phyloP scores from a whole-genome alignment of 2,888 invertebrate genomes.

The Chloromyia formosa region DNA sequence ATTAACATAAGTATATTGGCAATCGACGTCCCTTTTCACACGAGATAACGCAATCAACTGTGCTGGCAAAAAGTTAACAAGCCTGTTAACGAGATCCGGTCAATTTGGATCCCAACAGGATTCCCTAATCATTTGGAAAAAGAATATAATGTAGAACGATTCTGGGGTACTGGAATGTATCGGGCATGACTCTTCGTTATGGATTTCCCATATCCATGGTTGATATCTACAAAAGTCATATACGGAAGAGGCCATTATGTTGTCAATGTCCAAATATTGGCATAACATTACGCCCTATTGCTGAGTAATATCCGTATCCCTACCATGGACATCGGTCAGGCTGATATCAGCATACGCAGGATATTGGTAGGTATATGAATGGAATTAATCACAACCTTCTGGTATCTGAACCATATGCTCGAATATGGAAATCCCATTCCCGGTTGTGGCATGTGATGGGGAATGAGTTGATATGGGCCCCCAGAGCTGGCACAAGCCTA shows the following conservation, averaged over 20 bases:
- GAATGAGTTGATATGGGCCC: not conserved
- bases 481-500: constrained; percentile 2
- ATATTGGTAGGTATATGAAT: not conserved
- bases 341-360: not conserved
- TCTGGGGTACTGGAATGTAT: too few species aligned
- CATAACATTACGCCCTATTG: constrained; percentile 27
- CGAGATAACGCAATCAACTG: constrained; percentile 28
- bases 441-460: too few species aligned
- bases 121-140: not conserved
- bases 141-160: too few species aligned
- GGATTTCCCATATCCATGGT: too few species aligned
- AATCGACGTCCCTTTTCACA: not conserved
- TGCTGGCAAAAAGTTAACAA: constrained; percentile 21
- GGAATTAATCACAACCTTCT: constrained; percentile 30
- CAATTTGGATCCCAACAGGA: not conserved
- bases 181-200: too few species aligned
- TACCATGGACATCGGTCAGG: not conserved
- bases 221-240: not conserved
- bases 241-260: constrained; percentile 20
- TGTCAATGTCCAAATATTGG: constrained; percentile 35
- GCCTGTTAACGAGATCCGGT: constrained; percentile 4
- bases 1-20: not conserved
- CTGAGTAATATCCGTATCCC: constrained; percentile 8
- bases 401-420: constrained; percentile 16
- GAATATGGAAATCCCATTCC: not conserved